phyloP scores from a whole-genome alignment of 2,888 invertebrate genomes.

The Amblyjoppa fuscipennis region DNA sequence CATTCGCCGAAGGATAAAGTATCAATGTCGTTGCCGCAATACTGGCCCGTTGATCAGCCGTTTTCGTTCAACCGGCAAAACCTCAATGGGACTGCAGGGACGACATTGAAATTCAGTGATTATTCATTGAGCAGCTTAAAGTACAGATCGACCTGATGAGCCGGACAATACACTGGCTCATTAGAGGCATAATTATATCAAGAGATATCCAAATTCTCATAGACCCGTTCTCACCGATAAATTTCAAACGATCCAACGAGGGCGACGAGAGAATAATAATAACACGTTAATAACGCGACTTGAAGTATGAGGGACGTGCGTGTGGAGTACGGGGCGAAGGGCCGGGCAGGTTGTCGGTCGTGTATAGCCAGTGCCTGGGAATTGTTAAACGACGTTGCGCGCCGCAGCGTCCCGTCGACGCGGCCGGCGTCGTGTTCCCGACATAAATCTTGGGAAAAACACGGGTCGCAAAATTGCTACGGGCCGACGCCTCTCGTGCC shows the following conservation, averaged over 20 bases:
- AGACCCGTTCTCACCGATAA: not conserved
- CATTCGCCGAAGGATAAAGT: too few relatives aligned
- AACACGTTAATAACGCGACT: conserved; percentile 55
- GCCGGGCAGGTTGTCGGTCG: conserved; percentile 31
- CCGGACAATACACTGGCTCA: not conserved
- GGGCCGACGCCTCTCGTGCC: conserved; percentile 68
- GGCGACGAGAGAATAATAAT: conserved; percentile 37
- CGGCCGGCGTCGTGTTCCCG: conserved; percentile 66
- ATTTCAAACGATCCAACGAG: conserved; percentile 1
- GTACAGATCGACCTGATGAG: not conserved
- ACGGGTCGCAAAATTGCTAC: conserved; percentile 82
- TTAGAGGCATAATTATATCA: not conserved
- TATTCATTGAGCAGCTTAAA: not conserved
- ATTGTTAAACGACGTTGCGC: conserved; percentile 75
- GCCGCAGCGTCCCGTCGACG: conserved; percentile 36
- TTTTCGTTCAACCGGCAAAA: too few relatives aligned
- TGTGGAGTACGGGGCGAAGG: conserved; percentile 43
- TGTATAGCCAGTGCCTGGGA: conserved; percentile 64
- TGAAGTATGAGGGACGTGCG: conserved; percentile 36
- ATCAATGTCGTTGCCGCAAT: too few relatives aligned
- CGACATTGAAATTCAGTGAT: not conserved
- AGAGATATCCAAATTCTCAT: not conserved
- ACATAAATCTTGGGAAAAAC: conserved; percentile 81
- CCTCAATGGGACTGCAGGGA: too few relatives aligned
- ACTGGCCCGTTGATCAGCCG: too few relatives aligned